Evolutionary conservation across 2,113 vertebrate species (phyloP).

Genomic region (Malurus alboscapulatus): DNA sequence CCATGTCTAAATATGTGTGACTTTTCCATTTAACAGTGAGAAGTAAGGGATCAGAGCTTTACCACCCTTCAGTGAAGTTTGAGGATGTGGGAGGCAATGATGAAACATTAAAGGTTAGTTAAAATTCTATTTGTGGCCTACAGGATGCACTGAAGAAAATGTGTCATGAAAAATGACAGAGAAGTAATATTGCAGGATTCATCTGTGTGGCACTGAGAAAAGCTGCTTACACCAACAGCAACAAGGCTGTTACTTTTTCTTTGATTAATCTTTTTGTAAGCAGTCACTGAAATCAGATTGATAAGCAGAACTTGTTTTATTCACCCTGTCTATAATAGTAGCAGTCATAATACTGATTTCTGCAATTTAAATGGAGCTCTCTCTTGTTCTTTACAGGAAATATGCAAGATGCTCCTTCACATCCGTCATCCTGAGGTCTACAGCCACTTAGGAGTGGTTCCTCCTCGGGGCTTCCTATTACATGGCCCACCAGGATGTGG

Average conservation of each 20-base stretch:
- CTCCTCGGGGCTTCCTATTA: constrained; percentile 89
- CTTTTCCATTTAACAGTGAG: constrained; percentile 69
- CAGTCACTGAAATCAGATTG: background rate
- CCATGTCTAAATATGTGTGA: background rate
- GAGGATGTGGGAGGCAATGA: constrained; percentile 93
- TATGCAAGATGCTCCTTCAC: constrained; percentile 93
- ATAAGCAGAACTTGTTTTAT: background rate
- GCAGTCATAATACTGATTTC: background rate
- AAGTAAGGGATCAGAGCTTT: constrained; percentile 74
- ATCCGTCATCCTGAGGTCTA: constrained; percentile 93
- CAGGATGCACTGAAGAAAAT: background rate
- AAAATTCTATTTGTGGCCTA: background rate
- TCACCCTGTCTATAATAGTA: background rate
- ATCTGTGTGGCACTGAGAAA: background rate
- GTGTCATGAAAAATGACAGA: background rate
- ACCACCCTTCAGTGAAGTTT: constrained; percentile 82
- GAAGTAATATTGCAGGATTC: background rate
- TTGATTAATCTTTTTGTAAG: background rate
- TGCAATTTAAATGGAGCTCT: background rate
- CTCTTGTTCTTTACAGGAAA: constrained; percentile 75
- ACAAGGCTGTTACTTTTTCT: background rate
- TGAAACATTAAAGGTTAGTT: constrained; percentile 82
- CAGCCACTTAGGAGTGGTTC: constrained; percentile 86
- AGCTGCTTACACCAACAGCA: background rate
- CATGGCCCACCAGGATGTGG: constrained; percentile 96